Base-by-base conservation (phyloP, 1,140 invertebrate species). In the Pararge aegeria region DNA sequence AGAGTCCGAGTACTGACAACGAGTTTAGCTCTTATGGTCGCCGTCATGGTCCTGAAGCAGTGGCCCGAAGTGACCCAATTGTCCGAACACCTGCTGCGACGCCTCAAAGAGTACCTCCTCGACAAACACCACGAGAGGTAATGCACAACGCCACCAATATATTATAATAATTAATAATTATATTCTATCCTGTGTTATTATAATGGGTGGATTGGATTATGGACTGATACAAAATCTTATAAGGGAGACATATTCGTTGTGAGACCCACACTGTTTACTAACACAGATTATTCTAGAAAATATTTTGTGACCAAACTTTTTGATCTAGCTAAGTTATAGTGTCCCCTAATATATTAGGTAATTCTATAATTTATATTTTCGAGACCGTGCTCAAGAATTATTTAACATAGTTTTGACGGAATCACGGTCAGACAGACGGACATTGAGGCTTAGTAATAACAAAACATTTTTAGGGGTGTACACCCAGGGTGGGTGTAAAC, bases 1-100 rank as follows among this genome's bases (percentile, higher is more conserved):
- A 97, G 96, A 91, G 93, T 97, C 61, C 94, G 96, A 73, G 95
- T 97, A 78, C 87, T 97, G 72, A 96, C 95, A 34, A 97, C 96
- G 29, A 93, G 94, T 66, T 82, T 96, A 53, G 93, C 96, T 62
- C 93, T 97, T 40, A 91, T 96, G 83, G 91, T 94, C 56, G 93
- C 95, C 71, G 93, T 96, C 64, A 94, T 97, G 91, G 93, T 97
- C 61, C 92, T 96, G 83, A 94, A 95, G 80, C 96, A 97, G 83
- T 97, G 96, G 95, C 96, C 96, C 29, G 96, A 97, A 87, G 93
- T 96, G 53, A 92, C 94, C 73, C 95, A 95, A 70, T 93, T 95
- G 7, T 87, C 87, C 0, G 83, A 87, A n/a, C 83, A 90, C 27
- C 76, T 90, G 12, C 66, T 85, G 50, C 65, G 83, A 6, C 68